Conservation (phyloP, 1,140 invertebrate genomes). For the Euglossa dilemma region DNA sequence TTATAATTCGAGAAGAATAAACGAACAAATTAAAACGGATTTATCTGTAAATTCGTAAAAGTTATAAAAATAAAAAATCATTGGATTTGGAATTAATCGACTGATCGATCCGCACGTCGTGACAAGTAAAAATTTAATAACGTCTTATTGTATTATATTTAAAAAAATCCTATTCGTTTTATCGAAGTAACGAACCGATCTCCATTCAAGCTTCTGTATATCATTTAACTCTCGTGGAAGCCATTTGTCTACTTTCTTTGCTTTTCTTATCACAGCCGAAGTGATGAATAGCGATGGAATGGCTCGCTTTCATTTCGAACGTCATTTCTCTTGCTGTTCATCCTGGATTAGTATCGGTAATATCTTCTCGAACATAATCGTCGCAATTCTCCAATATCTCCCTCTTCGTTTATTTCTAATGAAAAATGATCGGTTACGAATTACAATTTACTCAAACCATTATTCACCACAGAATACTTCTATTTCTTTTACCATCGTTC, state of each 20-base stretch:
- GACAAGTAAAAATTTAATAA: too few species aligned
- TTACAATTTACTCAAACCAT: too few species aligned
- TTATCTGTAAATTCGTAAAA: too few species aligned
- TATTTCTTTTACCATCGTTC: too few species aligned
- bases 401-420: not conserved
- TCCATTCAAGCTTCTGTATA: not conserved
- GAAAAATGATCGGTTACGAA: not conserved
- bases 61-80: too few species aligned
- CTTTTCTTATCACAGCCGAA: not conserved
- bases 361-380: not conserved
- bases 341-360: not conserved
- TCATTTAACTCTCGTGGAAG: not conserved
- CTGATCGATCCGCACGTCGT: too few species aligned
- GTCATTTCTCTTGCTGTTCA: not conserved
- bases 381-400: not conserved
- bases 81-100: too few species aligned
- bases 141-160: too few species aligned
- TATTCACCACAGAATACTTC: too few species aligned
- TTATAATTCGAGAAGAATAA: too few species aligned
- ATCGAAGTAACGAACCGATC: not conserved
- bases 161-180: not conserved
- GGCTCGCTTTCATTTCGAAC: not conserved
- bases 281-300: not conserved
- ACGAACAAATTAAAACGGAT: too few species aligned
- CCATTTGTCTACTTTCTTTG: not conserved